A percentile compares a stretch with the other conserved stretches of the same genome.
Evolutionary conservation across 2,113 vertebrate species (phyloP).

Genomic region (Petaurus breviceps): DNA sequence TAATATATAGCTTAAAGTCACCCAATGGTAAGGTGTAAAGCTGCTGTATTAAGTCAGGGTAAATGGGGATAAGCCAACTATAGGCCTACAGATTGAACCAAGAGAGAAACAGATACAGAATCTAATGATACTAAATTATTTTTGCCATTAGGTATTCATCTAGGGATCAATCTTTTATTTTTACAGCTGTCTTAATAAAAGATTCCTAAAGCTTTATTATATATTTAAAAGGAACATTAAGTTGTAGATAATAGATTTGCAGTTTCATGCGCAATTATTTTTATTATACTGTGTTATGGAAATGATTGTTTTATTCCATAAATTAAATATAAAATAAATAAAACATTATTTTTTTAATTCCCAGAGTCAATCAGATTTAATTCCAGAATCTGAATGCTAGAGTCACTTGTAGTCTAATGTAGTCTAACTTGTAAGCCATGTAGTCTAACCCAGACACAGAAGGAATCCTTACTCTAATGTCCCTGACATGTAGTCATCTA

Average conservation of each 20-base stretch:
- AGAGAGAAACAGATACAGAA: not conserved
- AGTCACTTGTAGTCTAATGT: not conserved
- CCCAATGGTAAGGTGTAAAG: not conserved
- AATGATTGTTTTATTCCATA: not conserved
- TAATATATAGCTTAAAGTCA: not conserved
- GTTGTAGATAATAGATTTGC: not conserved
- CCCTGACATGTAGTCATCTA: not conserved
- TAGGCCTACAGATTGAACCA: not conserved
- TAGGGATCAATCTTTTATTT: not conserved
- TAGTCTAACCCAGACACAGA: not conserved
- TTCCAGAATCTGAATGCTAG: not conserved
- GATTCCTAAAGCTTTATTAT: not conserved
- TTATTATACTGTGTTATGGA: no score
- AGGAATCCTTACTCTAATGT: not conserved
- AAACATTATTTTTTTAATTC: not conserved
- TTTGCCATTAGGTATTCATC: not conserved
- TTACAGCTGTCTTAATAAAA: not conserved
- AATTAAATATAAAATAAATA: not conserved
- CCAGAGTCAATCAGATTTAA: not conserved
- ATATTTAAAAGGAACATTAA: not conserved
- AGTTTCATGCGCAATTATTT: not conserved
- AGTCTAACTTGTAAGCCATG: not conserved
- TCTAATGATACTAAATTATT: not conserved
- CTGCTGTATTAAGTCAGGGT: not conserved
- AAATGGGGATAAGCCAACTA: not conserved